Percentiles rank a stretch among this genome's conserved stretches.
These are phyloP conservation scores for Thyatira batis DNA, from an alignment of 2,888 invertebrate species.

Conservation along the genomic window DNA sequence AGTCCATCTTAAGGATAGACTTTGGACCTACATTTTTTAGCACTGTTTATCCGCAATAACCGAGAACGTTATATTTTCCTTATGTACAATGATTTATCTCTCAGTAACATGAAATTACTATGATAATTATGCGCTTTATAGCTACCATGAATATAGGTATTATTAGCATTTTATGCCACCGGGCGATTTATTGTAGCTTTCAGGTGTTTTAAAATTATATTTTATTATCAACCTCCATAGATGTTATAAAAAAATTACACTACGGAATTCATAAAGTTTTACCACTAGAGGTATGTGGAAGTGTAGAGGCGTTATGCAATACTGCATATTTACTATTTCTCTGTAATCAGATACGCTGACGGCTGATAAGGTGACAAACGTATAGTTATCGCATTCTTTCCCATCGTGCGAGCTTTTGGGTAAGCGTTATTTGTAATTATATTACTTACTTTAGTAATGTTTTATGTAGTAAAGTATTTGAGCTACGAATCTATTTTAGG, in stretches of 20 bases:
- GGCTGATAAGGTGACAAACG: conserved; percentile 33
- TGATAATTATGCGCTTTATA: background rate
- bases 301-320: background rate
- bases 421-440: background rate
- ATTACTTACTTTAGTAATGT: background rate
- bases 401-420: conserved; percentile 27
- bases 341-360: conserved; percentile 32
- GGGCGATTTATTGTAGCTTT: too few relatives aligned
- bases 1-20: background rate
- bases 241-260: background rate
- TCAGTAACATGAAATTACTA: background rate
- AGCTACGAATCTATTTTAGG: too few relatives aligned
- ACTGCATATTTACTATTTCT: conserved; percentile 14
- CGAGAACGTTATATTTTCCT: conserved; percentile 1
- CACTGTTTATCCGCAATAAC: conserved; percentile 4
- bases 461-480: too few relatives aligned
- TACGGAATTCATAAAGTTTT: background rate
- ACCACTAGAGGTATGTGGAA: background rate
- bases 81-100: background rate
- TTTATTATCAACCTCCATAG: too few relatives aligned
- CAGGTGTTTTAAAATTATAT: too few relatives aligned
- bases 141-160: too few relatives aligned
- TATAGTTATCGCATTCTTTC: conserved; percentile 49
- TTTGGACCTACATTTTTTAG: background rate
- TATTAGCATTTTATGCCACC: background rate